Evolutionary conservation across 2,797 vertebrate genomes (phyloP), one percentile per base, ranked within the genome.

Genomic region (Harpagifer antarcticus): DNA sequence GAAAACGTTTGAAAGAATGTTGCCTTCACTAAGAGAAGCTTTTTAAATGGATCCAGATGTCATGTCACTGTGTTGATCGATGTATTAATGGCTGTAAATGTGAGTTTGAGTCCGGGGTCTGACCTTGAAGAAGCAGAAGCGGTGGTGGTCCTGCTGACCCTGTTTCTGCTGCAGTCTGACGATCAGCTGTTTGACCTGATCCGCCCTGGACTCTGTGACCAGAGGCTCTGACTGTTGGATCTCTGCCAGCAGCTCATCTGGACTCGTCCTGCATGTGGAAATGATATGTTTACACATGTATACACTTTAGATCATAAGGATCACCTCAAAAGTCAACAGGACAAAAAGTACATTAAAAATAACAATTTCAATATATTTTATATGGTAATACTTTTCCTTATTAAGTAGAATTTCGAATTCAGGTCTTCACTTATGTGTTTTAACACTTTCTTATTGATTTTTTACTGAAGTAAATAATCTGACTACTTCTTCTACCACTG

Each of bases 41-140:
- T 19, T 17, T 54, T 23, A 2, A 37, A 0, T 67, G 0, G n/a
- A 70, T 48, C 0, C 19, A 17, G n/a, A 45, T n/a, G 5, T 7
- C n/a, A 43, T 12, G n/a, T 33, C 17, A 55, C 2, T 43, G 3
- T 70, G 17, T 47, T 66, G 20, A 47, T 27, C 23, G 40, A 16
- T 48, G 17, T 16, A 20, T 43, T 31, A 12, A 11, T 16, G 16
- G 3, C 2, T 43, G 44, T 11, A 13, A 37, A 33, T 56, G 4
- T 16, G 27, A n/a, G 53, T 37, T 8, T 49, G 23, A 57, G 14
- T 47, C 0, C 19, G 37, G n/a, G 5, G 63, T 72, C 90, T 94
- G 78, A 98, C 98, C 97, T 98, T 98, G 85, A 94, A 96, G 76
- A 97, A 95, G 55, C 90, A 93, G 88, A 99, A 99, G 37, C 87